phyloP scores from a whole-genome alignment of 2,113 vertebrate genomes.

The Indicator maculatus region DNA sequence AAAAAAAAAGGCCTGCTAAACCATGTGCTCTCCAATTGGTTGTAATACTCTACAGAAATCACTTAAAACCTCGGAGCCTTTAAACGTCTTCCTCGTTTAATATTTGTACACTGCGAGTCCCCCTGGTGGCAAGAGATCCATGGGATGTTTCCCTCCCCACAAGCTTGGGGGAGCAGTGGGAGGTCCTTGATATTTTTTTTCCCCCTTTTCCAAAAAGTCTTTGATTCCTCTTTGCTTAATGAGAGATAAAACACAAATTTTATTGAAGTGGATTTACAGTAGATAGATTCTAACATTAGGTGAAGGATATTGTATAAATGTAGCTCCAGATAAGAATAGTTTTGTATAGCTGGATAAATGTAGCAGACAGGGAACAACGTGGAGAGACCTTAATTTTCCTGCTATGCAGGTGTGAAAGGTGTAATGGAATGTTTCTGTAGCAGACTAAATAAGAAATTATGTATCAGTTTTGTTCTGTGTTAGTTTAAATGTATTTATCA shows the following conservation, averaged over 20 bases:
- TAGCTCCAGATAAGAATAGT: neutral
- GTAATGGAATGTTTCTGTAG: neutral
- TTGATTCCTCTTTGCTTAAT: neutral
- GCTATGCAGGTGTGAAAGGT: neutral
- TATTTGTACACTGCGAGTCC: conserved; percentile 38
- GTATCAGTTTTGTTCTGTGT: neutral
- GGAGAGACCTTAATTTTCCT: neutral
- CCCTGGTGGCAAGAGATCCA: conserved; percentile 59
- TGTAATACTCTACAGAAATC: neutral
- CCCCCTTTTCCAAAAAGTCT: neutral
- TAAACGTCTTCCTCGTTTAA: neutral
- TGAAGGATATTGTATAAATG: neutral
- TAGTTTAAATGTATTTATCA: neutral
- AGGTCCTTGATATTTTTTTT: neutral
- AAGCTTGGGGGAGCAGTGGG: neutral
- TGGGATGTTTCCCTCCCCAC: neutral
- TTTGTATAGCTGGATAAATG: neutral
- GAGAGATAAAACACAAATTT: neutral
- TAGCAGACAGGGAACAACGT: neutral
- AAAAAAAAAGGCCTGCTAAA: neutral
- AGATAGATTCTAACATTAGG: neutral
- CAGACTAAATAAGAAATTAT: neutral
- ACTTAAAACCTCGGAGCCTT: neutral
- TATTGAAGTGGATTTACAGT: neutral
- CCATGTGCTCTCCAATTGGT: neutral